Base-by-base conservation (phyloP, 2,797 vertebrate species). In the Girardinus metallicus region DNA sequence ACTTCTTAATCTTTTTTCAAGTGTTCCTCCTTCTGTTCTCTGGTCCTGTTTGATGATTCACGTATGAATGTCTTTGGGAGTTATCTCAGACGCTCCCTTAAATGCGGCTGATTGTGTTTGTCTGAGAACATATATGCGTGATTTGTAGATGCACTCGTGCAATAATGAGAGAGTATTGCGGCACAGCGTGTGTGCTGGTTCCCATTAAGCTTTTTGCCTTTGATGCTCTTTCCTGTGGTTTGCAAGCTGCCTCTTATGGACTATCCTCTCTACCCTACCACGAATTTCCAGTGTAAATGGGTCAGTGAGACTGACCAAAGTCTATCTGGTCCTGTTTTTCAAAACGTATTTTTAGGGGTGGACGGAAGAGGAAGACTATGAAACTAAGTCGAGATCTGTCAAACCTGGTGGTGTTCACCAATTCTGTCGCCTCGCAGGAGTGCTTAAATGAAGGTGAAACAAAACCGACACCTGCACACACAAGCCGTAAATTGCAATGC, bases 371-470 rank as follows among this genome's bases (percentile, higher is more conserved):
- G 90, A 99, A 97, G 93, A 99, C 99, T 0, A 98, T 99, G 96
- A 98, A 99, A 88, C 96, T 99, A 79, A 99, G 98, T 76, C 95
- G 99, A 83, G 99, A 98, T 81, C 96, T 99, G 44, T 99, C 99
- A 1, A 97, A 99, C 86, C 92, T 99, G 68, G 99, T 99, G 85
- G 96, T 99, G 51, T 98, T 98, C 90, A 99, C 97, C 5, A 99
- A 99, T 91, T 99, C 99, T 0, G 97, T 99, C 83, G 96, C 97
- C 16, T 97, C 97, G 15, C 99, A 98, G 89, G 98, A 98, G 80
- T 96, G 98, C 77, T 92, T 99, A 75, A 97, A 98, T 85, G 97
- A 99, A 51, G 97, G 99, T 99, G 92, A 92, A 80, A 75, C 68
- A 72, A 64, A 43, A 39, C 6, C 68, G 73, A 74, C 53, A 80